Base-by-base conservation (phyloP, 2,888 invertebrate genomes). In the Quadroppia sp. region DNA sequence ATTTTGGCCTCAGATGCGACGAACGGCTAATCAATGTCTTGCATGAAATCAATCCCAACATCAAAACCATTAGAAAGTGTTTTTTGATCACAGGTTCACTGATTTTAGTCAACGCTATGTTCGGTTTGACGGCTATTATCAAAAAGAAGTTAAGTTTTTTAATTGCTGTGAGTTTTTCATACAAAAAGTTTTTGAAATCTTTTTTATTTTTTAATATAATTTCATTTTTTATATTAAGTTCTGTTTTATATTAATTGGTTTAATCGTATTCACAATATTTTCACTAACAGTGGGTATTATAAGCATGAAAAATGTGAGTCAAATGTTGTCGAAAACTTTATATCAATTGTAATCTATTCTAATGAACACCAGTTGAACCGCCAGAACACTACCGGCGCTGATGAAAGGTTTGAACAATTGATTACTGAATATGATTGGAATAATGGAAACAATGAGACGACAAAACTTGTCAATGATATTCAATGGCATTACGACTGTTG, bases 211-310 rank as follows among this genome's bases (percentile, higher is more conserved):
- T 20, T 20, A n/a, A 20, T n/a, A 4, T 3, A 45, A 17, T 45
- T 13, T 45, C 2, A 13, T 2, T n/a, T 45, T 20, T 50, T 50
- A 20, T 9, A 9, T 59, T 59, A 7, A 64, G 64, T 64, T 64
- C n/a, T 64, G 64, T 36, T 64, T 64, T 20, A 36, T 64, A 64
- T 64, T 64, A 36, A 64, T 64, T n/a, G 64, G 64, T 17, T 64
- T 40, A 64, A 30, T 36, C 11, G 20, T 36, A 20, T 64, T 64
- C 40, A 64, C 64, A 30, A n/a, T 64, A 11, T 64, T 64, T 64
- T 64, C 64, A 7, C 9, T 64, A 36, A 64, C n/a, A n/a, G 6
- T 64, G 30, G 64, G 64, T 30, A 36, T 20, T n/a, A 64, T 64
- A 9, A n/a, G 36, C 36, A 7, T 36, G 3, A 2, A 2, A 64